Base-by-base conservation (phyloP, 2,113 vertebrate genomes). In the Phalacrocorax pelagicus region DNA sequence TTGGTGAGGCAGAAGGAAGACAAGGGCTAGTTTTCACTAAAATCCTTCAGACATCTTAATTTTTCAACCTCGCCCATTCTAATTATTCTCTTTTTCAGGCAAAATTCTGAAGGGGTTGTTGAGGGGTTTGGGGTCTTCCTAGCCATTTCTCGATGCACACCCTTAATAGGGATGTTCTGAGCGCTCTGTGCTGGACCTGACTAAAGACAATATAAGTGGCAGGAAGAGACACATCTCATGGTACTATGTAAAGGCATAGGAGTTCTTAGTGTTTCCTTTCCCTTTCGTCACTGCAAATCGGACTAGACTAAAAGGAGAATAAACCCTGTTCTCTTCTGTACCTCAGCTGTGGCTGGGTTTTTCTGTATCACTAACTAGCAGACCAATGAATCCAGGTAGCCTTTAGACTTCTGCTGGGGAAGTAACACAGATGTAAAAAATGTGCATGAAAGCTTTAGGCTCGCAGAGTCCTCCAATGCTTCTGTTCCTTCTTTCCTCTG, bases 401-500 rank as follows among this genome's bases (percentile, higher is more conserved):
- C 36, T 88, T 82, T 44, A 82, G 52, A 55, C 17, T 69, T 85
- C 26, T 82, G 27, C 62, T 34, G 7, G 36, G 44, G 34, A 82
- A 65, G 47, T 78, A 85, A 34, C 26, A 77, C 8, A 61, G 9
- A 27, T 19, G 16, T 54, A 81, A 82, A 83, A 70, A 65, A 65
- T 38, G 29, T 26, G 10, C 7, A 12, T 44, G 51, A 65, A 88
- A 74, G 23, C 22, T 71, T 44, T 78, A 92, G 32, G 42, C 59
- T 52, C 0, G 1, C 2, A 0, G 1, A 5, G 18, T 81, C 38
- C 47, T 51, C 38, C 6, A 79, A 24, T 0, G 4, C 5, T 87
- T 44, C 18, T 46, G 6, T 40, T 86, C 18, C 20, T 62, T 40
- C n/a, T 70, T 12, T 49, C 13, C 34, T 69, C 34, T 73, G 9